These are phyloP conservation scores for Actenoides hombroni DNA, from an alignment of 2,113 vertebrate genomes.

Conservation along the genomic window DNA sequence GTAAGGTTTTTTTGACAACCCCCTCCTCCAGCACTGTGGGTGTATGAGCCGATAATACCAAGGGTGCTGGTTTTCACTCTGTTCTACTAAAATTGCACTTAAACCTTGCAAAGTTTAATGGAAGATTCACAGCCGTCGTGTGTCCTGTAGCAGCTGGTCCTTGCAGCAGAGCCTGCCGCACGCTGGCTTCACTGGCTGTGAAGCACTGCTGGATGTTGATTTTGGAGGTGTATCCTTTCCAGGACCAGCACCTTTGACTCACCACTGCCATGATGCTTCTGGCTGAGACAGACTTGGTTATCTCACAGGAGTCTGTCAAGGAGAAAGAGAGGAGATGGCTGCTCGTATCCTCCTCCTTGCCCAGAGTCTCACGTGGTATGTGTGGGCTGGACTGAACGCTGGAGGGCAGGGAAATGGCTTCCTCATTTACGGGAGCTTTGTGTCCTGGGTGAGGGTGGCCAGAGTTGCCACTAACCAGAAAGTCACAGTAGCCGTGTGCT, in stretches of 20 bases:
- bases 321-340: neutral
- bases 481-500: rapidly evolving
- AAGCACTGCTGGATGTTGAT: slow-evolving; percentile 27
- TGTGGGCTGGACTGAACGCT: neutral
- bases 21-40: neutral
- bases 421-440: neutral
- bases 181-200: neutral
- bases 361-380: neutral
- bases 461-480: neutral
- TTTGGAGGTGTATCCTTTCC: slow-evolving; percentile 12
- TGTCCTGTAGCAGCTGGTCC: neutral
- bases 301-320: neutral
- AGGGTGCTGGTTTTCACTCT: neutral
- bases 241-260: neutral
- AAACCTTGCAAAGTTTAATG: neutral
- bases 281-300: neutral
- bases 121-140: neutral
- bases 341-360: neutral
- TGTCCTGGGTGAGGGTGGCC: neutral
- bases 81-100: neutral
- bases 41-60: neutral
- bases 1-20: neutral
- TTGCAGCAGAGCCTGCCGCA: neutral
- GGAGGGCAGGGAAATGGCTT: neutral
- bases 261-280: neutral